A percentile compares a stretch with the other conserved stretches of the same genome.
phyloP scores from a whole-genome alignment of 2,113 vertebrate genomes.

The Sinosuthora webbiana region DNA sequence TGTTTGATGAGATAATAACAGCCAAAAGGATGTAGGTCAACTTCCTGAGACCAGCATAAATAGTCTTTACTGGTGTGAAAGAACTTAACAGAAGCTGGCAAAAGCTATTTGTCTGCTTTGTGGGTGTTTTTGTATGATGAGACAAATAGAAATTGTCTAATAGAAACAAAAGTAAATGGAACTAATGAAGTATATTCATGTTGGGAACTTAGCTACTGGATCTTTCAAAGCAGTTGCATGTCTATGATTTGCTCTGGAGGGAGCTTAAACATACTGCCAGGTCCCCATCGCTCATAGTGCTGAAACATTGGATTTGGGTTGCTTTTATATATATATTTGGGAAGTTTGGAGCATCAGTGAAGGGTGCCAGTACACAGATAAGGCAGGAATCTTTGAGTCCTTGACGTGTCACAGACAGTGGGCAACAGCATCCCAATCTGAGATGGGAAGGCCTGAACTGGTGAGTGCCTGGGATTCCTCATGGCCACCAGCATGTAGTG shows the following conservation, averaged over 20 bases:
- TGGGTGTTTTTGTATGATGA: neutral
- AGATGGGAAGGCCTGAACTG: neutral
- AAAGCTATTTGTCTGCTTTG: neutral
- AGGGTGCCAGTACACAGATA: neutral
- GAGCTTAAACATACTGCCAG: neutral
- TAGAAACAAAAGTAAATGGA: neutral
- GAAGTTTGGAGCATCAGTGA: neutral
- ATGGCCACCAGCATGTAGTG: neutral
- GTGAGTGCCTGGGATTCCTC: neutral
- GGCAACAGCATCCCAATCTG: neutral
- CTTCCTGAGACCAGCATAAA: neutral
- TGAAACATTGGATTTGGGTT: neutral
- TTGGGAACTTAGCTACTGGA: neutral
- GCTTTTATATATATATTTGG: neutral
- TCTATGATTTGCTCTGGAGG: neutral
- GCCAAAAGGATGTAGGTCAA: neutral
- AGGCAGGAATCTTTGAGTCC: neutral
- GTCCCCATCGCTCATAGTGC: neutral
- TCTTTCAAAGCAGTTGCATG: neutral
- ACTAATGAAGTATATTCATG: neutral
- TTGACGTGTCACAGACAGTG: neutral
- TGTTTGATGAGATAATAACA: neutral
- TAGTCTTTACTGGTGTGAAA: neutral
- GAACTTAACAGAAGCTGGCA: neutral
- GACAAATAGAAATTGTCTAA: conserved; percentile 11